These are phyloP conservation scores for Abrostola tripartita DNA, from an alignment of 2,888 invertebrate genomes.

Conservation along the genomic window DNA sequence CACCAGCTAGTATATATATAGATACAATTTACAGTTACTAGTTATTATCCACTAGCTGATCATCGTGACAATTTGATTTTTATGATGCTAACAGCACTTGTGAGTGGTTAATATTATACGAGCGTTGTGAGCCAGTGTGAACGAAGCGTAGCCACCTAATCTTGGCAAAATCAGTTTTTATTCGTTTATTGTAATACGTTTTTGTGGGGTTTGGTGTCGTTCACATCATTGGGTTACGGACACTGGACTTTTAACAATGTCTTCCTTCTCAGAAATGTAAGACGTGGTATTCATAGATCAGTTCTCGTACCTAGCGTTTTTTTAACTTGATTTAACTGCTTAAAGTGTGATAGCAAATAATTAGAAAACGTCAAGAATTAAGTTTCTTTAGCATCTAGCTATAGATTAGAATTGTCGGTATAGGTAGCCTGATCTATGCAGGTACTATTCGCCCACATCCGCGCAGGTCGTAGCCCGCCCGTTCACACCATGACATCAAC, in stretches of 20 bases:
- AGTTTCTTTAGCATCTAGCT: no score
- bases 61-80: not conserved
- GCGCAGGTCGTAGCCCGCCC: constrained; percentile 59
- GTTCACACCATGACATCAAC: constrained; percentile 62
- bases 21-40: no score
- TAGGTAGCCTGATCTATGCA: not conserved
- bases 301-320: constrained; percentile 11
- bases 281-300: constrained; percentile 29
- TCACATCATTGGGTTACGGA: constrained; percentile 70
- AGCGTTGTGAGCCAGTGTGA: constrained; percentile 44
- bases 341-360: no score
- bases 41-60: not conserved
- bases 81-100: no score
- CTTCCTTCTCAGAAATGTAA: constrained; percentile 39
- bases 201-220: constrained; percentile 77
- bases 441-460: constrained; percentile 40
- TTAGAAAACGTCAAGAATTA: no score
- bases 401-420: no score
- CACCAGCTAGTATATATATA: no score
- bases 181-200: constrained; percentile 69
- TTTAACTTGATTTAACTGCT: not conserved
- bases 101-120: not conserved
- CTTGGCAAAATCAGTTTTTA: constrained; percentile 75
- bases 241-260: constrained; percentile 47
- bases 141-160: constrained; percentile 72